A percentile compares a stretch with the other conserved stretches of the same genome.
Conservation (phyloP, 2,113 vertebrate species). For the Delphinus delphis region DNA sequence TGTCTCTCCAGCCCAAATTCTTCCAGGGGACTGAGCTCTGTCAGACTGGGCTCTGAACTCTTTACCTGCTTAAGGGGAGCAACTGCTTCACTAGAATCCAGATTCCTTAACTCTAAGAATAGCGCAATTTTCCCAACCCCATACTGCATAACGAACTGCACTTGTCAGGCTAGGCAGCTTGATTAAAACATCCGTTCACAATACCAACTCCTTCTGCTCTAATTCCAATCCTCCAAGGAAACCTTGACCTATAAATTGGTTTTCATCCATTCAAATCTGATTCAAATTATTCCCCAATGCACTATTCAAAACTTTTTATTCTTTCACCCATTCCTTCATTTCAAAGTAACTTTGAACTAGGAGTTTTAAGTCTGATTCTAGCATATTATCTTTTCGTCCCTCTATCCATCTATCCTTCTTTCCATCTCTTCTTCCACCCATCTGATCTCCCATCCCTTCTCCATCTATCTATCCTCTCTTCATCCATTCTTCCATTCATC, state of each 20-base stretch:
- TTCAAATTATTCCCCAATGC: background rate
- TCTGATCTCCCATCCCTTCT: background rate
- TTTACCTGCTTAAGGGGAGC: background rate
- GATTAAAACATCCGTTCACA: background rate
- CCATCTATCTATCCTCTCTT: background rate
- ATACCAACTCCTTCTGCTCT: background rate
- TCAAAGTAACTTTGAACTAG: slow-evolving; percentile 5
- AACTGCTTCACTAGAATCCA: background rate
- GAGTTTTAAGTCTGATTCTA: background rate
- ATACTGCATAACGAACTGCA: background rate
- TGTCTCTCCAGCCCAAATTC: background rate
- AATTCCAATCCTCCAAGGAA: background rate
- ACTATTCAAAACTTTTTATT: background rate
- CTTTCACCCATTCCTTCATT: background rate
- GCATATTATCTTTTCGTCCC: background rate
- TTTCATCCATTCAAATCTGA: background rate
- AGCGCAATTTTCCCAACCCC: background rate
- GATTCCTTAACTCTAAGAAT: background rate
- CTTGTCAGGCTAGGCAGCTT: background rate
- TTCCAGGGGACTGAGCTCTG: background rate
- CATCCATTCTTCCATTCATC: background rate
- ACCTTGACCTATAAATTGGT: background rate
- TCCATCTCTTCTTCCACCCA: background rate
- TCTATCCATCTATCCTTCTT: background rate
- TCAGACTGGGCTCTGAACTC: background rate